phyloP scores from a whole-genome alignment of 2,888 invertebrate species.

The Pyrrhosoma nymphula region DNA sequence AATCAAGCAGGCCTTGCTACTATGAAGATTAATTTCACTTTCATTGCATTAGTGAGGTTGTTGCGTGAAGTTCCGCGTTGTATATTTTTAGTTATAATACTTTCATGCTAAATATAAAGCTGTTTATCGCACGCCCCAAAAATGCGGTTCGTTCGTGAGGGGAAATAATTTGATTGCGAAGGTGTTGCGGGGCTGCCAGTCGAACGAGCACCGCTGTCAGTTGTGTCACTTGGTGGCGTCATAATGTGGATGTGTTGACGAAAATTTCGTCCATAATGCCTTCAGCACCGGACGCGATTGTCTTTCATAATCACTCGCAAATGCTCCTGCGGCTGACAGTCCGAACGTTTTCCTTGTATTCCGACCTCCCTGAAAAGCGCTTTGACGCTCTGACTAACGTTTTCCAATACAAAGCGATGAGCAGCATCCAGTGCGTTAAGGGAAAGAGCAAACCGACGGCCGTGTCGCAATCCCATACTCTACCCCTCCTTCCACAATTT shows the following conservation, averaged over 20 bases:
- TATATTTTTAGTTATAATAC: too few species aligned
- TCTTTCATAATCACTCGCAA: constrained; percentile 22
- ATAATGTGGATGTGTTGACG: constrained; percentile 13
- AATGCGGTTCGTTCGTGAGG: background rate
- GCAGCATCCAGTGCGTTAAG: constrained; percentile 14
- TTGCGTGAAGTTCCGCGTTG: too few species aligned
- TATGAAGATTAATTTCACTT: too few species aligned
- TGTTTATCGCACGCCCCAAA: background rate
- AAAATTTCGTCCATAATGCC: constrained; percentile 1
- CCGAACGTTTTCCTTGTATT: background rate
- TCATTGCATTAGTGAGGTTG: too few species aligned
- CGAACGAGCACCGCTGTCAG: background rate
- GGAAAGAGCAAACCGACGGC: background rate
- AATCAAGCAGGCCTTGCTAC: too few species aligned
- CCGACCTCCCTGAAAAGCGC: background rate
- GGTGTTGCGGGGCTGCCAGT: background rate
- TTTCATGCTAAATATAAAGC: background rate
- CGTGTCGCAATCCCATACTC: background rate
- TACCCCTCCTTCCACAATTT: background rate
- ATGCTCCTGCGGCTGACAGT: background rate
- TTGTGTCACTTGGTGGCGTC: background rate
- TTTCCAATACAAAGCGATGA: constrained; percentile 26
- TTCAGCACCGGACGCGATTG: constrained; percentile 15
- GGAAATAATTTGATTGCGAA: background rate
- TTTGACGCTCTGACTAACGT: constrained; percentile 12